These are phyloP conservation scores for Drosophila parvula DNA, from an alignment of 1,140 invertebrate genomes.

Conservation along the genomic window DNA sequence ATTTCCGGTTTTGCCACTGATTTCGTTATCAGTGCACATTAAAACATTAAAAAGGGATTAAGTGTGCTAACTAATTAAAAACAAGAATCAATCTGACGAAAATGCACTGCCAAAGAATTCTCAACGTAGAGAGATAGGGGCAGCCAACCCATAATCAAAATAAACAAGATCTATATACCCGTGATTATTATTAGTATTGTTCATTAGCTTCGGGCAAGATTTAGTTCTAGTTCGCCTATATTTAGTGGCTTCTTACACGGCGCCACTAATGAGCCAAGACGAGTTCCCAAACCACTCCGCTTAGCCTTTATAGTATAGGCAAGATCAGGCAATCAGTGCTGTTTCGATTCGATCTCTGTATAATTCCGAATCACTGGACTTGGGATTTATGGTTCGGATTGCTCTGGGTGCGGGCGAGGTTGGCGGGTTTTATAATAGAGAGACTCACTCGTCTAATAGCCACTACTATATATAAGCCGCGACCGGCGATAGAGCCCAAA, in stretches of 20 bases:
- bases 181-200: background rate
- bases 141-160: background rate
- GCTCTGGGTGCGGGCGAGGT: constrained; percentile 39
- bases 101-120: background rate
- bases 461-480: constrained; percentile 26
- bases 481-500: constrained; percentile 18
- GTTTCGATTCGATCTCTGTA: constrained; percentile 28
- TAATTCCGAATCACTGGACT: constrained; percentile 41
- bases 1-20: constrained; percentile 24
- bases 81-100: constrained; percentile 13
- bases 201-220: constrained; percentile 12
- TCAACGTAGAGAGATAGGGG: background rate
- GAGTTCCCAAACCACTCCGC: constrained; percentile 34
- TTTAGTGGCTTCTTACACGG: constrained; percentile 26
- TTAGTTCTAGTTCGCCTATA: constrained; percentile 14
- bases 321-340: background rate
- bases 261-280: constrained; percentile 43
- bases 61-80: constrained; percentile 36
- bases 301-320: constrained; percentile 26
- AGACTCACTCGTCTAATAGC: constrained; percentile 4
- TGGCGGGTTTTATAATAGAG: constrained; percentile 33
- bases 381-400: constrained; percentile 26
- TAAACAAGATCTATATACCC: constrained; percentile 22
- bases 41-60: constrained; percentile 24
- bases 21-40: constrained; percentile 14